These are phyloP conservation scores for Tetragnatha versicolor DNA, from an alignment of 1,140 invertebrate species.

Conservation along the genomic window DNA sequence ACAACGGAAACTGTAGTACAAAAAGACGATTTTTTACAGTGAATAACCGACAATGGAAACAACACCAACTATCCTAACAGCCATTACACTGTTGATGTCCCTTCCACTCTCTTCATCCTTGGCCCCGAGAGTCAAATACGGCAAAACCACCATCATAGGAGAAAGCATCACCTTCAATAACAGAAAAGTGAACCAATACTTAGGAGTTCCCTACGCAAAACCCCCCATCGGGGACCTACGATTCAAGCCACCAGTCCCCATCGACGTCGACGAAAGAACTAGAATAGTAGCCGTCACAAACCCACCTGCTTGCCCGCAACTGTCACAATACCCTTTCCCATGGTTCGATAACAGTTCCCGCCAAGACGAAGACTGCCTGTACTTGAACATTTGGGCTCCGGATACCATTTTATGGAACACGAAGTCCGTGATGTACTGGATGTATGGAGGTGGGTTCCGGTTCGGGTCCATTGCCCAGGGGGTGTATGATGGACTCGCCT, in stretches of 20 bases:
- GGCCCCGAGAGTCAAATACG: too few species aligned
- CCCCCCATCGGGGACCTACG: conserved; percentile 57
- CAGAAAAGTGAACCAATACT: neutral
- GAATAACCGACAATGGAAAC: too few species aligned
- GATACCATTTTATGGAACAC: neutral
- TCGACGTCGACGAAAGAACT: neutral
- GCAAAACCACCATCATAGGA: too few species aligned
- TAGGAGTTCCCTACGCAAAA: conserved; percentile 60
- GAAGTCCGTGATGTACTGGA: conserved; percentile 61
- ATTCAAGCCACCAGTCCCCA: conserved; percentile 53
- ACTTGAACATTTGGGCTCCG: conserved; percentile 59
- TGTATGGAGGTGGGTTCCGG: conserved; percentile 60
- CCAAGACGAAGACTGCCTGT: conserved; percentile 59
- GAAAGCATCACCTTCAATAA: neutral
- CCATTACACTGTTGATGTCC: too few species aligned
- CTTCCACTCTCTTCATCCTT: too few species aligned
- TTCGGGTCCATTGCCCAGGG: conserved; percentile 55
- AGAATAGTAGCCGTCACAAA: neutral
- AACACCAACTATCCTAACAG: too few species aligned
- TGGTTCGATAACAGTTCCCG: conserved; percentile 40
- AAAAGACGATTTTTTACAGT: too few species aligned
- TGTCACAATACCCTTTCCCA: conserved; percentile 3
- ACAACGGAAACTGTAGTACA: too few species aligned
- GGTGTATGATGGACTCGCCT: conserved; percentile 56
- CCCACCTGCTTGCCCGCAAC: neutral